Percentiles rank a stretch among this genome's conserved stretches.
Evolutionary conservation across 2,888 invertebrate genomes (phyloP).

Genomic region (Entomobrya proxima): DNA sequence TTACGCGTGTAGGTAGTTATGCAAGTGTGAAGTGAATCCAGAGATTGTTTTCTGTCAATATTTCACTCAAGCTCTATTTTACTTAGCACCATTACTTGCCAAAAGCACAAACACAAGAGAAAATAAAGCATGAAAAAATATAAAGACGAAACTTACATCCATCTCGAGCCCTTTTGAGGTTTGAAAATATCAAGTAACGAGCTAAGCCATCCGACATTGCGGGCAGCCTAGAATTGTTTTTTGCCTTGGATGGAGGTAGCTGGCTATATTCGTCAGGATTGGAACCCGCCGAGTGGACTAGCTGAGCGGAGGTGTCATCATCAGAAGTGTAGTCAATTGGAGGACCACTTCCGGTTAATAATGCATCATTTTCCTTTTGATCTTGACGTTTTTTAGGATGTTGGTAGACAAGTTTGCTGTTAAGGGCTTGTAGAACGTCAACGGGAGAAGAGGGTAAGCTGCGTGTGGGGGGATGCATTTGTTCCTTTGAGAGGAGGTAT

Average conservation of each 20-base stretch:
- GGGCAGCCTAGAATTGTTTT: slow-evolving; percentile 27
- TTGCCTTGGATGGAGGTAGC: slow-evolving; percentile 6
- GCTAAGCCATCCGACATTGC: background rate
- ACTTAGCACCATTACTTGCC: too few species aligned
- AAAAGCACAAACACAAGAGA: background rate
- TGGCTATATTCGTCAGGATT: background rate
- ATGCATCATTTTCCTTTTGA: slow-evolving; percentile 20
- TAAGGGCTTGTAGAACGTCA: background rate
- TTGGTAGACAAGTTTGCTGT: background rate
- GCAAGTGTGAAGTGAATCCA: too few species aligned
- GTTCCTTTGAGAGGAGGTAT: background rate
- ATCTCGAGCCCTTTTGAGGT: slow-evolving; percentile 64
- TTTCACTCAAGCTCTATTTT: too few species aligned
- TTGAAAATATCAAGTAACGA: slow-evolving; percentile 49
- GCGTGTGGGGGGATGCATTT: background rate
- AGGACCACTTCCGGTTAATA: background rate
- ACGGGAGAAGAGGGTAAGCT: background rate
- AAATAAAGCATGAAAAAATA: background rate
- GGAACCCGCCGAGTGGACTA: background rate
- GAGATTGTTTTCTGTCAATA: too few species aligned
- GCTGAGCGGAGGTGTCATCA: slow-evolving; percentile 44
- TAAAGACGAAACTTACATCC: slow-evolving; percentile 65
- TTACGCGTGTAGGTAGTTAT: too few species aligned
- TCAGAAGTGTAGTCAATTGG: slow-evolving; percentile 43
- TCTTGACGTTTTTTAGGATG: slow-evolving; percentile 9